phyloP scores from a whole-genome alignment of 2,888 invertebrate genomes.

The Agrochola lota region DNA sequence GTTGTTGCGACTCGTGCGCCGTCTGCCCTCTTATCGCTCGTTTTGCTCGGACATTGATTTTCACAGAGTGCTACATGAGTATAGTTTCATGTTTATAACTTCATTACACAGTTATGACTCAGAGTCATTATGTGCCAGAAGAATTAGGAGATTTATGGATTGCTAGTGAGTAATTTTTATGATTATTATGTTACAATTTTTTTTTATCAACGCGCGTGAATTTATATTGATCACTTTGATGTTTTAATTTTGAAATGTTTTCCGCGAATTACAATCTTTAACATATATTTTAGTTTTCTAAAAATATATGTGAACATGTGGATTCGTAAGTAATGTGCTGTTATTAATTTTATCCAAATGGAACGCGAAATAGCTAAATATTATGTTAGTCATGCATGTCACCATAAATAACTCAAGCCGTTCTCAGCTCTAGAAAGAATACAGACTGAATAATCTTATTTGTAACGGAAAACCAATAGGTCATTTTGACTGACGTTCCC shows the following conservation, averaged over 20 bases:
- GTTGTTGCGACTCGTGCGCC: slow-evolving; percentile 68
- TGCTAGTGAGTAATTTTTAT: slow-evolving; percentile 82
- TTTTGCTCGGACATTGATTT: slow-evolving; percentile 78
- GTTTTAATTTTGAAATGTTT: slow-evolving; percentile 45
- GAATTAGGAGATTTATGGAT: slow-evolving; percentile 82
- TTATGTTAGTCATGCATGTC: slow-evolving; percentile 5
- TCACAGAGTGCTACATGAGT: slow-evolving; percentile 77
- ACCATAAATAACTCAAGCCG: slow-evolving; percentile 1
- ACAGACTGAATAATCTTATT: not conserved
- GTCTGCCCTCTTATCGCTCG: slow-evolving; percentile 74
- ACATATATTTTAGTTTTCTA: slow-evolving; percentile 18
- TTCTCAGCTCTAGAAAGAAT: not conserved
- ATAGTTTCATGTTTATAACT: slow-evolving; percentile 80
- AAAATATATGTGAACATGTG: slow-evolving; percentile 1
- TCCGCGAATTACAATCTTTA: not conserved
- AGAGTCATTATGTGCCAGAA: slow-evolving; percentile 80
- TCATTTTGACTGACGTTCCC: no score
- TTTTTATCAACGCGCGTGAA: slow-evolving; percentile 51
- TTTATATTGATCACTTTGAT: slow-evolving; percentile 56
- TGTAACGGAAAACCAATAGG: not conserved
- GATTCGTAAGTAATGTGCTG: not conserved
- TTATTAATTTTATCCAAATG: not conserved
- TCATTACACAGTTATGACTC: slow-evolving; percentile 81
- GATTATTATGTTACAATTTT: slow-evolving; percentile 69
- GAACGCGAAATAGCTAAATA: not conserved